These are phyloP conservation scores for Coenonympha glycerion DNA, from an alignment of 2,888 invertebrate genomes.

Conservation along the genomic window DNA sequence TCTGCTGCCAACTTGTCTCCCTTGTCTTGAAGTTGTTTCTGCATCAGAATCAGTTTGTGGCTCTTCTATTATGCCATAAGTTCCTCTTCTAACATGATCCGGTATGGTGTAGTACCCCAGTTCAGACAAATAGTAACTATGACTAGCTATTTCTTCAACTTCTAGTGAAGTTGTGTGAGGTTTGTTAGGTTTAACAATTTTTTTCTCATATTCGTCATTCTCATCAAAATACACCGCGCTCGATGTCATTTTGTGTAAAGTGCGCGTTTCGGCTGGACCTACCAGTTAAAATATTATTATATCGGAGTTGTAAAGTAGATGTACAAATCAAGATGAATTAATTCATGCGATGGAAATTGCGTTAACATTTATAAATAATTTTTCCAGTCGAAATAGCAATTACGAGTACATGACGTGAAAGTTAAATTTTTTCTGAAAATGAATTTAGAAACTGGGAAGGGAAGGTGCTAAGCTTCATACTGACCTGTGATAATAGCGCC, in stretches of 20 bases:
- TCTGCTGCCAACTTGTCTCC: constrained; percentile 56
- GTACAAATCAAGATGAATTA: constrained; percentile 28
- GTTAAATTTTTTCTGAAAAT: constrained; percentile 23
- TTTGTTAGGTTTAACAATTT: constrained; percentile 62
- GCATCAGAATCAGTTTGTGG: constrained; percentile 72
- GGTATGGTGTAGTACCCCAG: constrained; percentile 65
- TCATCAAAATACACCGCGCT: constrained; percentile 76
- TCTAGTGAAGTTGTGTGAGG: constrained; percentile 73
- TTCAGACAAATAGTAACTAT: constrained; percentile 76
- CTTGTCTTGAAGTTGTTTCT: constrained; percentile 55
- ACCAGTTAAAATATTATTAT: constrained; percentile 70
- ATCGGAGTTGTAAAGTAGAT: constrained; percentile 45
- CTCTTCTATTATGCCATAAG: constrained; percentile 70
- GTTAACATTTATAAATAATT: constrained; percentile 35
- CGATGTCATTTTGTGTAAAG: constrained; percentile 79
- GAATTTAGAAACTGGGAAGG: constrained; percentile 39
- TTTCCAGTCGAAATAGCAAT: constrained; percentile 33
- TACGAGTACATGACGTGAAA: constrained; percentile 21
- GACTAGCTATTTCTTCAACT: constrained; percentile 78
- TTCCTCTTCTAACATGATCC: constrained; percentile 61
- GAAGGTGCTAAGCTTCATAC: constrained; percentile 61
- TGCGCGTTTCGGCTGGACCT: constrained; percentile 81
- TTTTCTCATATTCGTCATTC: constrained; percentile 61
- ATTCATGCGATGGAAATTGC: constrained; percentile 44
- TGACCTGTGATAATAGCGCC: constrained; percentile 80